phyloP scores from a whole-genome alignment of 2,888 invertebrate genomes.

The Ganaspis brasiliensis region DNA sequence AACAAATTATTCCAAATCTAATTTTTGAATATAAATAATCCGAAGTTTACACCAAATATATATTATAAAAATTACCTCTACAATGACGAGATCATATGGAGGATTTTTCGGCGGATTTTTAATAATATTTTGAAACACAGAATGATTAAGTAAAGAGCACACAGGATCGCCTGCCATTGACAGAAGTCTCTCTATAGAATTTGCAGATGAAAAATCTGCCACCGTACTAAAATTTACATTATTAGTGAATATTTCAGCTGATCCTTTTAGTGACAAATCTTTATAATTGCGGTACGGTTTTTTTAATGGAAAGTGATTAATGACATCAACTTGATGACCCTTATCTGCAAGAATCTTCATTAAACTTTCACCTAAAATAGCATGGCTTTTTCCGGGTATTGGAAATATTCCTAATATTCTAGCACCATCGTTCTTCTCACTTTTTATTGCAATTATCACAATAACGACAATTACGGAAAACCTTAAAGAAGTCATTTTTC shows the following conservation, averaged over 20 bases:
- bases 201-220: not conserved
- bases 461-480: not conserved
- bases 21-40: too few species aligned
- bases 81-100: conserved; percentile 49
- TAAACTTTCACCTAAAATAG: conserved; percentile 79
- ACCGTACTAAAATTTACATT: conserved; percentile 18
- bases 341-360: conserved; percentile 79
- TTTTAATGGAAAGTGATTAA: conserved; percentile 72
- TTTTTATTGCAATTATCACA: not conserved
- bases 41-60: not conserved
- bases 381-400: conserved; percentile 81
- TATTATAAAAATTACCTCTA: conserved; percentile 57
- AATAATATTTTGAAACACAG: conserved; percentile 58
- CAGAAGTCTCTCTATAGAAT: conserved; percentile 43
- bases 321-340: conserved; percentile 81
- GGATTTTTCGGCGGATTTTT: conserved; percentile 53
- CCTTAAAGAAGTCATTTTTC: not conserved
- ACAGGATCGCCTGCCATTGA: conserved; percentile 53
- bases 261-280: conserved; percentile 67
- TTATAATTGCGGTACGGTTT: conserved; percentile 70
- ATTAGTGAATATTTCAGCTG: conserved; percentile 70
- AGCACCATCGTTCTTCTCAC: conserved; percentile 65
- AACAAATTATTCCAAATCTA: too few species aligned
- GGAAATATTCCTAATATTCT: conserved; percentile 81
- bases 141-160: conserved; percentile 56